Evolutionary conservation across 1,140 invertebrate genomes (phyloP).

Genomic region (Drosophila pectinifera): DNA sequence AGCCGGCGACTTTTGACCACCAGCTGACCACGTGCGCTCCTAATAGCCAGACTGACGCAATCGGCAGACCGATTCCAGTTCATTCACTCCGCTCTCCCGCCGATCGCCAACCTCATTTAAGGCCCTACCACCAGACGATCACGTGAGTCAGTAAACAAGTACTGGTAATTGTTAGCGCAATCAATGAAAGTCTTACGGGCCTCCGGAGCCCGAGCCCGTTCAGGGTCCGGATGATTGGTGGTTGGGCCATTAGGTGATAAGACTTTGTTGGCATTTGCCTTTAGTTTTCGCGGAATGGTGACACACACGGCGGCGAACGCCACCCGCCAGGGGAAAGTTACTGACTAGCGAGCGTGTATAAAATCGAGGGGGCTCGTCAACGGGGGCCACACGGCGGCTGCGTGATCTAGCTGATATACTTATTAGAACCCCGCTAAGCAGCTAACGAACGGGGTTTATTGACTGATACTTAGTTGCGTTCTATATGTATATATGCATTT

Average conservation of each 20-base stretch:
- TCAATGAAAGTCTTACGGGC: slow-evolving; percentile 42
- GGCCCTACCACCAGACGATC: slow-evolving; percentile 47
- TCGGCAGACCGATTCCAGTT: slow-evolving; percentile 19
- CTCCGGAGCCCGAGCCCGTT: slow-evolving; percentile 19
- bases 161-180: slow-evolving; percentile 16
- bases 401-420: slow-evolving; percentile 44
- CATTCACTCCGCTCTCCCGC: slow-evolving; percentile 1
- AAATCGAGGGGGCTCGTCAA: slow-evolving; percentile 59
- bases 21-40: slow-evolving; percentile 42
- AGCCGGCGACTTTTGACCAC: slow-evolving; percentile 35
- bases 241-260: slow-evolving; percentile 34
- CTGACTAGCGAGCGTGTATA: slow-evolving; percentile 8
- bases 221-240: slow-evolving; percentile 9
- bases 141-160: slow-evolving; percentile 40
- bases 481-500: slow-evolving; percentile 22
- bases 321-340: slow-evolving; percentile 54
- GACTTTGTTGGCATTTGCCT: slow-evolving; percentile 17
- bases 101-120: slow-evolving; percentile 8
- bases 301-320: slow-evolving; percentile 13
- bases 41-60: slow-evolving; percentile 36
- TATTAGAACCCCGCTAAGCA: slow-evolving; percentile 1
- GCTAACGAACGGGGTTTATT: slow-evolving; percentile 31
- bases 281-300: slow-evolving; percentile 15
- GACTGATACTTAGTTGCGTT: slow-evolving; percentile 4
- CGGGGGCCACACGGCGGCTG: slow-evolving; percentile 21